These are phyloP conservation scores for Fratercula arctica DNA, from an alignment of 2,797 vertebrate species.

Conservation along the genomic window DNA sequence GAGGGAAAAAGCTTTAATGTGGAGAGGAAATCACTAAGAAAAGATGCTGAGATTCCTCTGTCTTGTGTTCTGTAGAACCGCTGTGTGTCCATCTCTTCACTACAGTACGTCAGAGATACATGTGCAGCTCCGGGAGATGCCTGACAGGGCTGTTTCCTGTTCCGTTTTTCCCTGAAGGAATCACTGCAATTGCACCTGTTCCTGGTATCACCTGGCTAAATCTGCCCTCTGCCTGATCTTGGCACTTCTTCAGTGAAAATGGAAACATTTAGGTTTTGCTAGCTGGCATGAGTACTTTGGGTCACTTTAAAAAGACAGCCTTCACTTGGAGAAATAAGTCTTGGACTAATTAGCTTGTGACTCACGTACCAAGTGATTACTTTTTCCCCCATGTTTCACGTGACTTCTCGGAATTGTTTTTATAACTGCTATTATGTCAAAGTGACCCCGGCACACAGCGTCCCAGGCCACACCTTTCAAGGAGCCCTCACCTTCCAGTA, in stretches of 20 bases:
- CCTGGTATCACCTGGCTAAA: not conserved
- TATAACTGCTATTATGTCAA: not conserved
- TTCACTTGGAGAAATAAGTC: not conserved
- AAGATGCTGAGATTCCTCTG: not conserved
- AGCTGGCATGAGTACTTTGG: not conserved
- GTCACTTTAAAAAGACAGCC: not conserved
- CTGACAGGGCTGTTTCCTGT: not conserved
- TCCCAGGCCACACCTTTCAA: not conserved
- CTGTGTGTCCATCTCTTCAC: not conserved
- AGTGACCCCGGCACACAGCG: not conserved
- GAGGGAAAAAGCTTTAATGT: not conserved
- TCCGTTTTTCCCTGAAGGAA: not conserved
- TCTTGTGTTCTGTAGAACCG: not conserved
- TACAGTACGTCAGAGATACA: not conserved
- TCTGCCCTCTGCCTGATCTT: not conserved
- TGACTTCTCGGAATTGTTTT: slow-evolving; percentile 18
- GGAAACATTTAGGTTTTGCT: not conserved
- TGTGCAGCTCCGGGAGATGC: not conserved
- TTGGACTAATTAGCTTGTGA: slow-evolving; percentile 9
- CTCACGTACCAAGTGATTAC: not conserved
- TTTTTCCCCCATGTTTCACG: not conserved
- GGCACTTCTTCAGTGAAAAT: not conserved
- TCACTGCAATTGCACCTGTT: not conserved
- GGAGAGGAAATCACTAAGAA: not conserved
- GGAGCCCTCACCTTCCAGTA: not conserved